phyloP scores from a whole-genome alignment of 2,797 vertebrate genomes.

The Pseudocheirus occidentalis region DNA sequence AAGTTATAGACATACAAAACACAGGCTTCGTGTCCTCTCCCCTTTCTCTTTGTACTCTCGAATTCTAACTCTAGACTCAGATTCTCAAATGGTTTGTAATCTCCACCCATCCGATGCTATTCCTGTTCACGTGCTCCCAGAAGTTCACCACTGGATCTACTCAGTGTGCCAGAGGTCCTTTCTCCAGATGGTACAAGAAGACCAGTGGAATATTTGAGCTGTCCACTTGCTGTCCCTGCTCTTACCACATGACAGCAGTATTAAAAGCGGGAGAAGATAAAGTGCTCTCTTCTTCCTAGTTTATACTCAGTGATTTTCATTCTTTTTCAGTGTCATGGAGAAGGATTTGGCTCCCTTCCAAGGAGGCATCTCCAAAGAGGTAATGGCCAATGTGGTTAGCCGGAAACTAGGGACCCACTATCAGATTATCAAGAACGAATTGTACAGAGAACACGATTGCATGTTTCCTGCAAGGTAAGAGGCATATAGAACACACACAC shows the following conservation, averaged over 20 bases:
- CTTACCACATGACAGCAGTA: background rate
- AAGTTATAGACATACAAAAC: background rate
- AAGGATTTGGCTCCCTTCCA: constrained; percentile 90
- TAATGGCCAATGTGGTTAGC: constrained; percentile 87
- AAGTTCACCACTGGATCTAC: background rate
- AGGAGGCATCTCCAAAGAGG: constrained; percentile 89
- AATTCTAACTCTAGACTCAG: background rate
- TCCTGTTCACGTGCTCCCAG: background rate
- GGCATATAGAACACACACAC: too few species aligned
- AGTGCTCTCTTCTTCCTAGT: background rate
- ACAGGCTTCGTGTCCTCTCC: background rate
- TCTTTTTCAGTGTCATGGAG: constrained; percentile 89
- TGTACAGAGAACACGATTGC: constrained; percentile 95
- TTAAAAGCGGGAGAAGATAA: background rate
- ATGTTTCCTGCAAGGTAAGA: constrained; percentile 97
- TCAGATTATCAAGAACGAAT: constrained; percentile 91
- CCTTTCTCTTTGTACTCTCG: background rate
- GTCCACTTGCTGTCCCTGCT: background rate
- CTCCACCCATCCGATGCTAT: background rate
- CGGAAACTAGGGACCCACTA: constrained; percentile 95
- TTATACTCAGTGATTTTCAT: constrained; percentile 26
- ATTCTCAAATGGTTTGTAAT: background rate
- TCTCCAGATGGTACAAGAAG: background rate
- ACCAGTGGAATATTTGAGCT: background rate
- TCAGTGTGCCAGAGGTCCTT: background rate